phyloP scores from a whole-genome alignment of 2,888 invertebrate species.

The Mycogona germanica region DNA sequence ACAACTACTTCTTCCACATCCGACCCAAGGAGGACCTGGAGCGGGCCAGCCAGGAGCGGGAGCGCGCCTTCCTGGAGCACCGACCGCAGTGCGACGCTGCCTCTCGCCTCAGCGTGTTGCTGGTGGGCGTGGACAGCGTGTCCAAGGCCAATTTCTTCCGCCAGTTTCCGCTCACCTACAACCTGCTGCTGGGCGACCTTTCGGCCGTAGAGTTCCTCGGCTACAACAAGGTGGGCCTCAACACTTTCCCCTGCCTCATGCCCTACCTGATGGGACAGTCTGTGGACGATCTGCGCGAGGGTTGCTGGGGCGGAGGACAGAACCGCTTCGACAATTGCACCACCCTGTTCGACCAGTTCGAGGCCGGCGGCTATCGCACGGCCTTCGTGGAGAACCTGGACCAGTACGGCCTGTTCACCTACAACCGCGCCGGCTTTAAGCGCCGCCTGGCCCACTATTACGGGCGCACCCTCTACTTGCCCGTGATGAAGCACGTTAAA shows the following conservation, averaged over 20 bases:
- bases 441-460: conserved; percentile 74
- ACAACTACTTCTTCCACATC: conserved; percentile 10
- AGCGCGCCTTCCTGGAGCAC: background rate
- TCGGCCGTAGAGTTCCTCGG: conserved; percentile 3
- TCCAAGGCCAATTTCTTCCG: conserved; percentile 7
- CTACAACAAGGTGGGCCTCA: conserved; percentile 78
- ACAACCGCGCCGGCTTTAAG: conserved; percentile 58
- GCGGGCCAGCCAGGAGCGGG: background rate
- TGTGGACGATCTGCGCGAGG: conserved; percentile 25
- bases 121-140: conserved; percentile 11
- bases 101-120: conserved; percentile 10
- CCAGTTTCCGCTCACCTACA: conserved; percentile 3
- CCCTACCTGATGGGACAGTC: conserved; percentile 63
- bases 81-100: too few species aligned
- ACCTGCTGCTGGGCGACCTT: background rate
- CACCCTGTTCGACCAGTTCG: conserved; percentile 72
- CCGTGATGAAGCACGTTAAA: conserved; percentile 45
- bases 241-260: conserved; percentile 81
- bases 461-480: conserved; percentile 52
- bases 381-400: conserved; percentile 72
- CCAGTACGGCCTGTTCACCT: conserved; percentile 66
- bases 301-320: conserved; percentile 40
- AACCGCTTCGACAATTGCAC: conserved; percentile 60
- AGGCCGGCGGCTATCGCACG: conserved; percentile 57
- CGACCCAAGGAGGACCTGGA: conserved; percentile 8